Evolutionary conservation across 2,888 invertebrate species (phyloP).

Genomic region (Brachynemurus nebulosus): DNA sequence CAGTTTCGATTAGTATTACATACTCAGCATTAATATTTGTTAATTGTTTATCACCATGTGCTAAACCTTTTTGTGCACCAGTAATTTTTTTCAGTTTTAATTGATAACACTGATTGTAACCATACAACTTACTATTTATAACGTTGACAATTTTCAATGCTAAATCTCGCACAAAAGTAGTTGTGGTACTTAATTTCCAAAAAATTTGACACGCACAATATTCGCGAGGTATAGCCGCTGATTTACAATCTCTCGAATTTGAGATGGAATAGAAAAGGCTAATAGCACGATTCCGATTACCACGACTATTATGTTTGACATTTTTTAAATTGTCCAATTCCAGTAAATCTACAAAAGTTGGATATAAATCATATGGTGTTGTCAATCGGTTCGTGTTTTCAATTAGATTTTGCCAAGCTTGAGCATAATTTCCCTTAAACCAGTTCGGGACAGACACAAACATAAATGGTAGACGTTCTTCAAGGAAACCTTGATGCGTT

Average conservation of each 20-base stretch:
- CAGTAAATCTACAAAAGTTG: constrained; percentile 58
- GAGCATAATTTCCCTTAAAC: constrained; percentile 47
- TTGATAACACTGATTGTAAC: constrained; percentile 48
- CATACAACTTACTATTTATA: constrained; percentile 47
- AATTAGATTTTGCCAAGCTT: constrained; percentile 48
- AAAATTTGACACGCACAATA: constrained; percentile 80
- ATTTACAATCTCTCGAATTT: constrained; percentile 53
- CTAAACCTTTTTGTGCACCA: constrained; percentile 36
- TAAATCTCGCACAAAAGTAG: constrained; percentile 40
- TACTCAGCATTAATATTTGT: constrained; percentile 42
- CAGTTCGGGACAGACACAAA: constrained; percentile 58
- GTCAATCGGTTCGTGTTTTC: constrained; percentile 57
- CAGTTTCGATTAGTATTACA: constrained; percentile 45
- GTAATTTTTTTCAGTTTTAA: constrained; percentile 46
- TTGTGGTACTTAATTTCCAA: constrained; percentile 38
- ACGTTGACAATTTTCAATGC: constrained; percentile 45
- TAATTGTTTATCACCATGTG: constrained; percentile 25
- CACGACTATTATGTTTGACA: constrained; percentile 19
- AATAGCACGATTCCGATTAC: constrained; percentile 26
- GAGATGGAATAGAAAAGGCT: constrained; percentile 69
- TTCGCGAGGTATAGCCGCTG: constrained; percentile 65
- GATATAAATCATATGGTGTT: constrained; percentile 72
- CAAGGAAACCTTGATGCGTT: constrained; percentile 75
- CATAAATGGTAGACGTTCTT: constrained; percentile 76
- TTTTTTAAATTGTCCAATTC: constrained; percentile 35